A percentile compares a stretch with the other conserved stretches of the same genome.
Conservation (phyloP, 2,113 vertebrate genomes). For the Neomonachus schauinslandi region DNA sequence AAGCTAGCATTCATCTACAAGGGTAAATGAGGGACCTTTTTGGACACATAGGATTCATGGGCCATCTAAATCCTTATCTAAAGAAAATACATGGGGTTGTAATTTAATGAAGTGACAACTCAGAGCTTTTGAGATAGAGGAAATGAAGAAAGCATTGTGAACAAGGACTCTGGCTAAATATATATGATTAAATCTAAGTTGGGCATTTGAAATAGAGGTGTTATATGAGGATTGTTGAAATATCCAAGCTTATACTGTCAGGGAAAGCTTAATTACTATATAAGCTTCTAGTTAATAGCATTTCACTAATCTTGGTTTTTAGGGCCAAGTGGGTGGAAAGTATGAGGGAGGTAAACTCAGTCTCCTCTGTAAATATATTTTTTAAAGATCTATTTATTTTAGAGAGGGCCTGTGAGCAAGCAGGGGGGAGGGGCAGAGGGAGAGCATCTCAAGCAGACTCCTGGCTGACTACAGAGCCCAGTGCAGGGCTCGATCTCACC, state of each 20-base stretch:
- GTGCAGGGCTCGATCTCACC: neutral
- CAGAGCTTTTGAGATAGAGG: neutral
- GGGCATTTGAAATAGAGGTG: neutral
- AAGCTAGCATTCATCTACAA: neutral
- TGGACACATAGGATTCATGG: neutral
- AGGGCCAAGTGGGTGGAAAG: neutral
- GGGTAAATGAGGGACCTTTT: neutral
- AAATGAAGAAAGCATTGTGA: neutral
- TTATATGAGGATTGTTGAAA: neutral
- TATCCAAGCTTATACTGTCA: neutral
- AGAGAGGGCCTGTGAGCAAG: neutral
- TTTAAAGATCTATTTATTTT: neutral
- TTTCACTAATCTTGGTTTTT: neutral
- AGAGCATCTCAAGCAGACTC: neutral
- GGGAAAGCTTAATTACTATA: neutral
- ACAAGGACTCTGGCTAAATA: neutral
- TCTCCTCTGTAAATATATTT: neutral
- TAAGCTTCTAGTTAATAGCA: neutral
- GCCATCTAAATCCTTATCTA: neutral
- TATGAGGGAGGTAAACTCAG: neutral
- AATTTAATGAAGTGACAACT: neutral
- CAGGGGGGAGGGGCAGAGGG: neutral
- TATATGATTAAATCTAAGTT: neutral
- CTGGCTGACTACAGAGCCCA: neutral
- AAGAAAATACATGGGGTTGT: neutral